Evolutionary conservation across 2,797 vertebrate species (phyloP), one percentile per base, ranked within the genome.

Genomic region (Anguilla obscura): DNA sequence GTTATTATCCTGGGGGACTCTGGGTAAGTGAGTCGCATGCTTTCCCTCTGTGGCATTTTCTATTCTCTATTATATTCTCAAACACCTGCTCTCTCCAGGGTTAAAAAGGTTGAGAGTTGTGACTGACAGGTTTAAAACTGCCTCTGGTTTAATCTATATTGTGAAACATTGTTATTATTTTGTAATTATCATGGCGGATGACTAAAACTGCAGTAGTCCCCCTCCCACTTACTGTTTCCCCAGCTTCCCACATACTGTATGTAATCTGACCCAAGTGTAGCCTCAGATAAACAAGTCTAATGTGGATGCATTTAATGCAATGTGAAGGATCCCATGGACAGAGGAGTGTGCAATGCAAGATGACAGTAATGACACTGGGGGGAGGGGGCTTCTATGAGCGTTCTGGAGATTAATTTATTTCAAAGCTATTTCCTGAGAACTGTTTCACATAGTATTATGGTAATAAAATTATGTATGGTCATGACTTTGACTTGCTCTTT

Each of bases 1-100:
- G 98, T 99, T 89, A 97, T 99, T 95, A 97, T 99, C 94, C 95
- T 99, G 87, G 98, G 98, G 91, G 98, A 99, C 92, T 99, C 97
- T 16, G 97, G 97, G 98, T 99, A 95, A 97, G 98, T 97, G n/a
- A 7, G 21, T 80, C 18, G 45, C 21, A 24, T 18, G 14, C 76
- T 48, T 79, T 48, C 36, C 76, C 8, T 16, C 36, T 80, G 76
- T 45, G 36, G 40, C 10, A 45, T 45, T 45, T 18, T 27, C 36
- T 14, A 48, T 80, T 40, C 16, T 21, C 18, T 5, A 5, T 45
- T 45, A 45, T 63, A 16, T 21, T 21, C 10, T 58, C 56, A 12
- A 12, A 3, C 69, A 10, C 69, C 30, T 14, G 5, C 24, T 27
- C 24, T 76, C 71, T 76, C 71, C 71, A 36, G 76, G 36, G 16